phyloP scores from a whole-genome alignment of 1,140 invertebrate genomes.

The Tribolium madens region DNA sequence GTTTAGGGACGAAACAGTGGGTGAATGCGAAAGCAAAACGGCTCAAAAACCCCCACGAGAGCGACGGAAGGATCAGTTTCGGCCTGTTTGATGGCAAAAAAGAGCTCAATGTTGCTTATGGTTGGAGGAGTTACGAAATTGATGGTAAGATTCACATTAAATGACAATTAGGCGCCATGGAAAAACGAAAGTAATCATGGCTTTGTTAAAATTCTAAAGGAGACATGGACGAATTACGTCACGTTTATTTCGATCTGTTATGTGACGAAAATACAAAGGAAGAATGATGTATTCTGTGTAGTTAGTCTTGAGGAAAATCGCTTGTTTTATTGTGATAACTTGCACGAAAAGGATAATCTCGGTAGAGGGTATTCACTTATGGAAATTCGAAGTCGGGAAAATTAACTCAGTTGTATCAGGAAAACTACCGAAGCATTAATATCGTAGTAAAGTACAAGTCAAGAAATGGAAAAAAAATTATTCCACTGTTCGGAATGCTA shows the following conservation, averaged over 20 bases:
- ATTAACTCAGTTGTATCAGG: neutral
- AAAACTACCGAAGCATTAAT: neutral
- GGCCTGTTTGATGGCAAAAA: constrained; percentile 88
- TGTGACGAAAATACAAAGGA: constrained; percentile 43
- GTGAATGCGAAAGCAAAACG: constrained; percentile 80
- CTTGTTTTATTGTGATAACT: neutral
- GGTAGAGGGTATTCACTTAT: constrained; percentile 10
- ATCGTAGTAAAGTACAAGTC: neutral
- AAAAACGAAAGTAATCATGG: constrained; percentile 25
- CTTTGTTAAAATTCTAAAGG: constrained; percentile 19
- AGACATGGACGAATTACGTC: constrained; percentile 39
- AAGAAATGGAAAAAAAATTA: neutral
- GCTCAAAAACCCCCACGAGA: constrained; percentile 75
- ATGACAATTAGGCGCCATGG: neutral
- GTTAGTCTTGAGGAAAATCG: constrained; percentile 6
- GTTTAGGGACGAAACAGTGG: constrained; percentile 91
- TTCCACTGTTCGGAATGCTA: neutral
- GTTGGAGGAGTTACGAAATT: constrained; percentile 80
- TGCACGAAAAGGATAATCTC: too few relatives aligned
- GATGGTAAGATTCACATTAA: constrained; percentile 70
- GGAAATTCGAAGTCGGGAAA: neutral
- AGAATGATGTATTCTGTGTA: neutral
- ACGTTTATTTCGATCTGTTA: constrained; percentile 37
- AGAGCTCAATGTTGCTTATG: constrained; percentile 84
- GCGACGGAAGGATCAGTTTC: constrained; percentile 83